Evolutionary conservation across 2,888 invertebrate genomes (phyloP), one percentile per base, ranked within the genome.

Genomic region (Chrysolina americana): DNA sequence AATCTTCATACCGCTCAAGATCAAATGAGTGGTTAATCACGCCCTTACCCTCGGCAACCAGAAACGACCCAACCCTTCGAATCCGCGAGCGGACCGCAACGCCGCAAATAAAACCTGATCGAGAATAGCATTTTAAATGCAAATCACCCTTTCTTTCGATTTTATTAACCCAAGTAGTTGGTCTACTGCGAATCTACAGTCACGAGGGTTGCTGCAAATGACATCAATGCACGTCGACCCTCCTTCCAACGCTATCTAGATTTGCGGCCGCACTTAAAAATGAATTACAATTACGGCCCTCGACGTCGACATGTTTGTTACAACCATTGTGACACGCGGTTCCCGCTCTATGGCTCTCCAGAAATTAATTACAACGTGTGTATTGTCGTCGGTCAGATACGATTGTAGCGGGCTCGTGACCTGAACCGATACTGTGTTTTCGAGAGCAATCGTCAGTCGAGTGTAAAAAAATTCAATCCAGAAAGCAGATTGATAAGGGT

Each of bases 261-360:
- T 82, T 79, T 77, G 83, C 78, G 83, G 81, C 80, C 81, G 81
- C 84, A 84, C 85, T 85, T 84, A 83, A 84, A 84, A 86, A 82
- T 85, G 83, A 85, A 85, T 86, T 84, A 85, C 85, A 86, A 85
- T 84, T 84, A 83, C 80, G 79, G 80, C 74, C 74, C 76, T 68
- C 74, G 23, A 68, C 71, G 48, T 62, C 65, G 74, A 72, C 76
- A 75, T 73, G 75, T 78, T 79, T 81, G 82, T 79, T 80, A 81
- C 82, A 81, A 75, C 74, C 78, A 78, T 79, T 81, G 80, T 81
- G 78, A 75, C 78, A 80, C 73, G 76, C 72, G 69, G 70, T 70
- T 74, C 76, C 76, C 72, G 77, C 66, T 79, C 70, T 69, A 76
- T 74, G 75, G 68, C 59, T 50, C 75, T 79, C 71, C 70, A 78